A percentile compares a stretch with the other conserved stretches of the same genome.
phyloP scores from a whole-genome alignment of 2,797 vertebrate genomes.

The Lutjanus argentimaculatus region DNA sequence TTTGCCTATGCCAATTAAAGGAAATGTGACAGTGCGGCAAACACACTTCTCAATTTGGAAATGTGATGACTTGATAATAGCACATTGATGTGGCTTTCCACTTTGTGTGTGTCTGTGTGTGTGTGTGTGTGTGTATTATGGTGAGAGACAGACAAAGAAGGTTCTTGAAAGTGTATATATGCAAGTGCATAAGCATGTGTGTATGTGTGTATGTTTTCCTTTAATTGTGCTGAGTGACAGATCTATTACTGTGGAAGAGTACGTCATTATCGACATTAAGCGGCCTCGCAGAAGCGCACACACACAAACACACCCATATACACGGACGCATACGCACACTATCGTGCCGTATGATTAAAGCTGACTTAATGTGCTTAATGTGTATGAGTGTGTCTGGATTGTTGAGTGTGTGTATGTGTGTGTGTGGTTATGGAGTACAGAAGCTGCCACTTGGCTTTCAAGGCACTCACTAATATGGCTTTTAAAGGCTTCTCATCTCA shows the following conservation, averaged over 20 bases:
- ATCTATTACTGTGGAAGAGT: constrained; percentile 77
- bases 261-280: constrained; percentile 76
- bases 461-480: constrained; percentile 73
- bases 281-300: constrained; percentile 50
- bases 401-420: constrained; percentile 26
- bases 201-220: constrained; percentile 37
- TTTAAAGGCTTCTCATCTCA: constrained; percentile 72
- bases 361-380: constrained; percentile 59
- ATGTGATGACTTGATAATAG: constrained; percentile 63
- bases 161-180: constrained; percentile 33
- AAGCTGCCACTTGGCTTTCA: constrained; percentile 79
- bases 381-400: constrained; percentile 43
- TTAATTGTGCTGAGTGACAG: constrained; percentile 76
- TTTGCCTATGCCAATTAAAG: constrained; percentile 63
- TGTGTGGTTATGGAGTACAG: constrained; percentile 52
- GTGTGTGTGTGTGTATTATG: constrained; percentile 8
- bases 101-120: constrained; percentile 15
- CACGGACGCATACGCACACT: constrained; percentile 20
- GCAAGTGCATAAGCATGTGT: constrained; percentile 15
- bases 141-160: constrained; percentile 21
- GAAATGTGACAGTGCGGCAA: constrained; percentile 57
- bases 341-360: constrained; percentile 71
- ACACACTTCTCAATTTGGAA: constrained; percentile 55
- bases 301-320: constrained; percentile 34
- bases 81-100: constrained; percentile 31